These are phyloP conservation scores for Orbicella faveolata DNA, from an alignment of 64 coral and sea anemone species.

Conservation along the genomic window DNA sequence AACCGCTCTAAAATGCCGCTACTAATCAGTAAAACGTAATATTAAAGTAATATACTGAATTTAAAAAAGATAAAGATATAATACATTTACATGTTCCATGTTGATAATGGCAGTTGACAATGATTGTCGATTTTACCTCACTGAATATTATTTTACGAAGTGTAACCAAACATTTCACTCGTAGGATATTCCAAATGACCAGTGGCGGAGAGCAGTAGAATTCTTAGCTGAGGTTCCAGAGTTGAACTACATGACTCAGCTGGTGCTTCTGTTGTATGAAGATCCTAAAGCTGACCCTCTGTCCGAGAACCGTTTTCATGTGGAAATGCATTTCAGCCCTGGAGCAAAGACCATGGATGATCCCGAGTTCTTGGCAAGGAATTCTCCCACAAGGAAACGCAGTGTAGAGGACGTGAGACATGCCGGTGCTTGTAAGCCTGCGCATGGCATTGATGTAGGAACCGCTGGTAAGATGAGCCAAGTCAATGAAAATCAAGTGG, in stretches of 20 bases:
- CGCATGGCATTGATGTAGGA: not conserved
- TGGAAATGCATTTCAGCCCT: slow-evolving; percentile 93
- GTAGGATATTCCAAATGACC: slow-evolving; percentile 38
- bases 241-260: slow-evolving; percentile 98
- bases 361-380: slow-evolving; percentile 53
- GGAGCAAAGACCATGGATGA: slow-evolving; percentile 78
- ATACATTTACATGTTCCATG: no score
- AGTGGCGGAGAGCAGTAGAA: slow-evolving; percentile 88
- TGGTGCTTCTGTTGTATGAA: slow-evolving; percentile 95
- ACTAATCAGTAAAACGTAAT: no score
- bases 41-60: no score
- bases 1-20: no score
- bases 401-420: not conserved
- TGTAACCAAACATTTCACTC: no score
- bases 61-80: no score
- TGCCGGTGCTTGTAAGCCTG: not conserved
- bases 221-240: slow-evolving; percentile 80
- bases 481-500: not conserved
- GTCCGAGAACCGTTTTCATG: slow-evolving; percentile 87
- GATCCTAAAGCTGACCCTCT: slow-evolving; percentile 83
- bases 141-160: no score
- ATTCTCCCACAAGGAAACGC: slow-evolving; percentile 20
- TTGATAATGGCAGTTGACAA: no score
- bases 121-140: no score
- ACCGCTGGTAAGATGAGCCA: not conserved